phyloP scores from a whole-genome alignment of 1,140 invertebrate species.

The Drosophila nigrodunni region DNA sequence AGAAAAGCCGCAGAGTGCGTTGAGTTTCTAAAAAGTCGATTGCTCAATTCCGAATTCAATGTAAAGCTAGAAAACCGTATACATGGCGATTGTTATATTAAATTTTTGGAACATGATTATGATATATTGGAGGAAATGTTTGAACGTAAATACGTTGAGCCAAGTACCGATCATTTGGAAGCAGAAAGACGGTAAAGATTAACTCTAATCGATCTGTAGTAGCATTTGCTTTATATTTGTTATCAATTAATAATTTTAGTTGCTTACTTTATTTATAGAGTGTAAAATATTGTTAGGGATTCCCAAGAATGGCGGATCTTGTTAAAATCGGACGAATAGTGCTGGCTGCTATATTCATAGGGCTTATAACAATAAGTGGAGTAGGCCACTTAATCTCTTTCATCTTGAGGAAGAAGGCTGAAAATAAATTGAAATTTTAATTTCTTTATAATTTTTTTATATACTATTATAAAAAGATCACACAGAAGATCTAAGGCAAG shows the following conservation, averaged over 20 bases:
- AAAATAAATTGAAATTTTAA: no score
- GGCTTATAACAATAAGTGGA: no score
- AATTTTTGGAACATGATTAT: constrained; percentile 19
- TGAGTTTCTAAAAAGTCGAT: constrained; percentile 50
- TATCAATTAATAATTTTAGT: neutral
- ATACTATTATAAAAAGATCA: no score
- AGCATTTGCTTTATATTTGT: constrained; percentile 11
- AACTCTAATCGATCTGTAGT: neutral
- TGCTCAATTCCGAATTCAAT: constrained; percentile 52
- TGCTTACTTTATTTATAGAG: neutral
- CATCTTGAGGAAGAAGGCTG: no score
- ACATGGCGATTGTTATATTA: constrained; percentile 48
- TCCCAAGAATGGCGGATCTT: no score
- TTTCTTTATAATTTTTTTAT: no score
- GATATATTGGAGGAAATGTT: constrained; percentile 36
- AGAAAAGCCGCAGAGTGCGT: constrained; percentile 34
- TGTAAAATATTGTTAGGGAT: neutral
- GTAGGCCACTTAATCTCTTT: no score
- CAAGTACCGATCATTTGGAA: neutral
- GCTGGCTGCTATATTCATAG: neutral
- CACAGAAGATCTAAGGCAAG: no score
- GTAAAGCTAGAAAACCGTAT: constrained; percentile 33
- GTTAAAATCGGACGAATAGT: neutral
- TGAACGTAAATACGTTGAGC: constrained; percentile 38
- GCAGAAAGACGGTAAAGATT: neutral